Conservation (phyloP, 2,113 vertebrate genomes). For the Oenanthe melanoleuca region DNA sequence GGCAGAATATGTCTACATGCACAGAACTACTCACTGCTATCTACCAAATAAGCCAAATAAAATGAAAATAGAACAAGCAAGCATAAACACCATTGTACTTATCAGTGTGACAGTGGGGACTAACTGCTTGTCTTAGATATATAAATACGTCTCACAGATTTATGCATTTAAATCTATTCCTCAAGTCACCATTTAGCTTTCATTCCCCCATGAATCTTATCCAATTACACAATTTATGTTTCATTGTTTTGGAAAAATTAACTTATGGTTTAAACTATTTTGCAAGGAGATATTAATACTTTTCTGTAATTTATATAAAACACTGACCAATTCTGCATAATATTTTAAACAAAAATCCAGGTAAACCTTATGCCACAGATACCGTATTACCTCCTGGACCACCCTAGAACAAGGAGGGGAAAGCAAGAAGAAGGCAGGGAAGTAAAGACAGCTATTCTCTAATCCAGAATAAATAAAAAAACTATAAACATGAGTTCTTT, state of each 20-base stretch:
- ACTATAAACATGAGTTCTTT: neutral
- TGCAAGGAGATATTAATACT: neutral
- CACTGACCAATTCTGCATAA: neutral
- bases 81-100: neutral
- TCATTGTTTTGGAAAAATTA: neutral
- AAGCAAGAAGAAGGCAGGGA: neutral
- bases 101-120: neutral
- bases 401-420: neutral
- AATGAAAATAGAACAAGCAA: neutral
- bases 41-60: neutral
- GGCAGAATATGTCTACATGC: neutral
- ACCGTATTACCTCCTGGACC: neutral
- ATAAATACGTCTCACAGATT: neutral
- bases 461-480: neutral
- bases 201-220: neutral
- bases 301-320: neutral
- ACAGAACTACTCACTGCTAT: neutral
- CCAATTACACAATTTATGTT: neutral
- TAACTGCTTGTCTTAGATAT: neutral
- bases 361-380: neutral
- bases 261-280: neutral
- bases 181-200: neutral
- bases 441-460: neutral
- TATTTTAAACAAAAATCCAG: neutral
- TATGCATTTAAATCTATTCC: neutral